Conservation (phyloP, 2,113 vertebrate species). For the Bufo bufo region DNA sequence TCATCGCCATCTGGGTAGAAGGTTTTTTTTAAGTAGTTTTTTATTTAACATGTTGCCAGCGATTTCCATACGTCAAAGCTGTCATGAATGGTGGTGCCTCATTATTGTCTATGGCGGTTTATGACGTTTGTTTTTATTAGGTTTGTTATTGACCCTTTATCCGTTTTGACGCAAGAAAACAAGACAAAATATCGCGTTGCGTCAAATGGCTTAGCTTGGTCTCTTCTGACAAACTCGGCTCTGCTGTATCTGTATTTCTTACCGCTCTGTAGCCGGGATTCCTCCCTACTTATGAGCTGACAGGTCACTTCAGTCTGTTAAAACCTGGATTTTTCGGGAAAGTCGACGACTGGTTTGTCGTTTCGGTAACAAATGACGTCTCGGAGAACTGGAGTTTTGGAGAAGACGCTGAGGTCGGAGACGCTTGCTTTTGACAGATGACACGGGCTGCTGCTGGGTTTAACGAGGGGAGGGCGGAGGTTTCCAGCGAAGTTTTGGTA, state of each 20-base stretch:
- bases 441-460: slow-evolving; percentile 7
- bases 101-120: neutral
- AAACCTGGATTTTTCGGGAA: neutral
- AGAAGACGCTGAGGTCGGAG: neutral
- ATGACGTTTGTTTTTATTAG: no score
- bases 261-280: neutral
- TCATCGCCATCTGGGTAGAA: neutral
- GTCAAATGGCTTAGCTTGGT: neutral
- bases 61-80: neutral
- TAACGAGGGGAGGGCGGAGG: neutral
- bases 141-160: neutral
- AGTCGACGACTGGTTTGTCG: neutral
- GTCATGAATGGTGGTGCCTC: neutral
- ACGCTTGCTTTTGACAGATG: slow-evolving; percentile 33
- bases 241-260: neutral
- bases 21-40: neutral
- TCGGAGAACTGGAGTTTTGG: neutral
- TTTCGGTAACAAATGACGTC: neutral
- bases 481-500: neutral
- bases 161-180: neutral
- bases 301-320: neutral
- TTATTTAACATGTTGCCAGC: slow-evolving; percentile 1
- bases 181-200: neutral
- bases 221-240: neutral
- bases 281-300: neutral